Conservation (phyloP, 2,113 vertebrate species). For the Mesoclemmys tuberculata region DNA sequence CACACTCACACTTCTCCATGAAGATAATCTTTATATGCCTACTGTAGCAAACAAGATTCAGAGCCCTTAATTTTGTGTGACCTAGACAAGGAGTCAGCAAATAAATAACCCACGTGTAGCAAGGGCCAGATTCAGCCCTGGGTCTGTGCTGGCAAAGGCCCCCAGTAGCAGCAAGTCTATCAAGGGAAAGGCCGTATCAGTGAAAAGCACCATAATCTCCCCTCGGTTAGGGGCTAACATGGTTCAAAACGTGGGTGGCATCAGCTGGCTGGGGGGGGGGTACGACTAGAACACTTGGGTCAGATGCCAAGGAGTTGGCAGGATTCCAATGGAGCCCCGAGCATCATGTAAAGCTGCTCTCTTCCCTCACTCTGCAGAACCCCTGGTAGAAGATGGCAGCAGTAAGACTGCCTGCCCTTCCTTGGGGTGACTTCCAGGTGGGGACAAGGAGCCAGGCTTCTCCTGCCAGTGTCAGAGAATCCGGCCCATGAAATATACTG, state of each 20-base stretch:
- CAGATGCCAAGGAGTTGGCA: background rate
- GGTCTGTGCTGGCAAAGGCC: background rate
- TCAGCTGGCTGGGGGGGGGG: background rate
- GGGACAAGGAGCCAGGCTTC: background rate
- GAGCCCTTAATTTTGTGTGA: background rate
- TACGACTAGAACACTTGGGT: background rate
- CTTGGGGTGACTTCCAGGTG: background rate
- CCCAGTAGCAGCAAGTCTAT: background rate
- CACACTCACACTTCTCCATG: background rate
- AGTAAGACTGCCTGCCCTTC: background rate
- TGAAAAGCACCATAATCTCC: background rate
- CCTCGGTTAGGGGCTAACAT: rapidly evolving
- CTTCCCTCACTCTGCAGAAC: background rate
- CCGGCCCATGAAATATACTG: background rate
- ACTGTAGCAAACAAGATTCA: slow-evolving; percentile 9
- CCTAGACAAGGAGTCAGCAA: background rate
- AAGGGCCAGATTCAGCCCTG: background rate
- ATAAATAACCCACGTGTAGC: rapidly evolving
- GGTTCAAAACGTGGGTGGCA: background rate
- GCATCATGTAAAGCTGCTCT: background rate
- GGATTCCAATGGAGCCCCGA: background rate
- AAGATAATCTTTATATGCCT: background rate
- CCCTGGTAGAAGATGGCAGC: background rate
- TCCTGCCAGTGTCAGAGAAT: background rate
- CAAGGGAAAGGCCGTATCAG: background rate